These are phyloP conservation scores for Aspiorhynchus laticeps DNA, from an alignment of 2,113 vertebrate species.

Conservation along the genomic window DNA sequence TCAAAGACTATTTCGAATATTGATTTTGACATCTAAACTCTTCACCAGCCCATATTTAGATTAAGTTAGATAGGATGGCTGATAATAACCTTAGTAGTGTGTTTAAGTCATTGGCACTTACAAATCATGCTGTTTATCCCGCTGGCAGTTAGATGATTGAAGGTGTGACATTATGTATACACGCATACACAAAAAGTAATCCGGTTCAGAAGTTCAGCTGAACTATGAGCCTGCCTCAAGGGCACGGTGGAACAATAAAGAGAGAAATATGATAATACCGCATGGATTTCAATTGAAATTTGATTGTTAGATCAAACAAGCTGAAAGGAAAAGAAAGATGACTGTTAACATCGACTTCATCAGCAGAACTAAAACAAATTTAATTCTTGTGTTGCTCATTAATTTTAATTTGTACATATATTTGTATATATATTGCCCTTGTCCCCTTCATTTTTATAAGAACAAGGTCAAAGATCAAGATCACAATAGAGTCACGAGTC, in stretches of 20 bases:
- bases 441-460: not conserved
- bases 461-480: not conserved
- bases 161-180: slow-evolving; percentile 23
- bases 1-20: not conserved
- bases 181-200: slow-evolving; percentile 27
- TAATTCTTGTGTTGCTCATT: no score
- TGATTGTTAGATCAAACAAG: not conserved
- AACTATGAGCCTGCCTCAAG: slow-evolving; percentile 10
- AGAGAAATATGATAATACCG: not conserved
- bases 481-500: not conserved
- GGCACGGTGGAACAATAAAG: not conserved
- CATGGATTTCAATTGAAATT: not conserved
- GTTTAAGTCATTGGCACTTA: slow-evolving; percentile 27
- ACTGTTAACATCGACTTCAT: not conserved
- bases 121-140: slow-evolving; percentile 47
- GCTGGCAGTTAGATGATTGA: slow-evolving; percentile 41
- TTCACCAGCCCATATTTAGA: not conserved
- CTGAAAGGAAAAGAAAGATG: not conserved
- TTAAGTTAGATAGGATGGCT: not conserved
- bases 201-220: slow-evolving; percentile 47
- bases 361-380: not conserved
- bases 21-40: not conserved
- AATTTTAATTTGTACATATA: no score
- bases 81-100: slow-evolving; percentile 6
- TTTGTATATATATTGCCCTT: not conserved